A percentile compares a stretch with the other conserved stretches of the same genome.
Evolutionary conservation across 2,113 vertebrate genomes (phyloP).

Genomic region (Scatophagus argus): DNA sequence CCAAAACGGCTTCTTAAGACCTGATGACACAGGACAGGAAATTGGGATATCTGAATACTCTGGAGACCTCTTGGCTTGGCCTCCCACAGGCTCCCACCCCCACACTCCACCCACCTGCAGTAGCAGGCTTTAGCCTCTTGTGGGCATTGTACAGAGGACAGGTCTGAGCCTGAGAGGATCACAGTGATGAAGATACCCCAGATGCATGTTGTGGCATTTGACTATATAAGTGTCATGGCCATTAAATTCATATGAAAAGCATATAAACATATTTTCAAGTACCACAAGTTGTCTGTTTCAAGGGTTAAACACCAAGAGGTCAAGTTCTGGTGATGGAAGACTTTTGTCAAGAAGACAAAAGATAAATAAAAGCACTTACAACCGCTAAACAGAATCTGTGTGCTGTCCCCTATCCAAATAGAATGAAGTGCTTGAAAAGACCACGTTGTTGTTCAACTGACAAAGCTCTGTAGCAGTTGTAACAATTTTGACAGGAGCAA

Average conservation of each 20-base stretch:
- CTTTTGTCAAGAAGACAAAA: neutral
- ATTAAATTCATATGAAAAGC: neutral
- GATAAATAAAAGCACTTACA: neutral
- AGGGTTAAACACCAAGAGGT: neutral
- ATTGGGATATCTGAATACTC: conserved; percentile 75
- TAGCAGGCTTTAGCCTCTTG: conserved; percentile 60
- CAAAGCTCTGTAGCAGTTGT: neutral
- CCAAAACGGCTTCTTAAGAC: conserved; percentile 75
- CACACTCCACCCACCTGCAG: conserved; percentile 48
- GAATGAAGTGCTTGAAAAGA: neutral
- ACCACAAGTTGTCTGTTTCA: neutral
- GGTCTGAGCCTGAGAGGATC: conserved; percentile 13
- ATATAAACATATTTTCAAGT: neutral
- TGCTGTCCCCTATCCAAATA: neutral
- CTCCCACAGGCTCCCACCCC: conserved; percentile 42
- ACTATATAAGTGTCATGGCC: too few species aligned
- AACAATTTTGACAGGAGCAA: neutral
- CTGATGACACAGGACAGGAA: conserved; percentile 74
- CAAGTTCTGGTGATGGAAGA: neutral
- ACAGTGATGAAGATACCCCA: neutral
- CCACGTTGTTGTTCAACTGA: neutral
- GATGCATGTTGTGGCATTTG: neutral
- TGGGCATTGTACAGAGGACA: conserved; percentile 39
- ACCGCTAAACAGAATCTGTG: neutral
- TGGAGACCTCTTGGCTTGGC: conserved; percentile 69